Evolutionary conservation across 2,888 invertebrate species (phyloP), one percentile per base, ranked within the genome.

Genomic region (Gryllus longicercus): DNA sequence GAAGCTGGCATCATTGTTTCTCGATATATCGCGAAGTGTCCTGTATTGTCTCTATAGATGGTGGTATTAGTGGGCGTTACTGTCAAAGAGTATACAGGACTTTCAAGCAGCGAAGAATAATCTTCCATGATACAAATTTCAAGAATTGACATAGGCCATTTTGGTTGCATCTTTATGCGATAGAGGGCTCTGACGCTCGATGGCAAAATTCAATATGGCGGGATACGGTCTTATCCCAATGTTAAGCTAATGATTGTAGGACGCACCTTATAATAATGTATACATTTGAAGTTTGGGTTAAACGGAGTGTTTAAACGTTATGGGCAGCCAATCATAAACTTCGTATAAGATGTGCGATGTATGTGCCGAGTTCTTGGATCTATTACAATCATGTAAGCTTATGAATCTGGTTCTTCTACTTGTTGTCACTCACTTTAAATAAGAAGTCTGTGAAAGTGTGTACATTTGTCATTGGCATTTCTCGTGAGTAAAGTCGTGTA

Each of bases 311-410:
- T 11, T 78, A 63, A 51, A 78, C 38, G n/a, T 49, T 74, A 78
- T 78, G 80, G 77, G 21, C 38, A 49, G 50, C 51, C 50, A 23
- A n/a, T 79, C 75, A 75, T 78, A 81, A 51, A 51, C 51, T 76
- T 75, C 18, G 23, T 75, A 77, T 77, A 85, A 85, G 82, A 95
- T 95, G 95, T 97, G 96, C 93, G 96, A 97, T 93, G 94, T 95
- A 90, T 97, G 97, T 91, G 93, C 94, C 87, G 96, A 96, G 89
- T 95, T 96, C 91, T 92, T 95, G 89, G 94, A 95, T 90, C 93
- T 97, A 89, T 92, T 97, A 88, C 92, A 95, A 87, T 92, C 92
- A 86, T 93, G 94, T 94, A 91, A 93, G 94, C 89, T 78, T 79
- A 63, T 78, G 11, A 12, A n/a, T 25, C 12, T n/a, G 51, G 50